Base-by-base conservation (phyloP, 2,113 vertebrate genomes). In the Odocoileus virginianus region DNA sequence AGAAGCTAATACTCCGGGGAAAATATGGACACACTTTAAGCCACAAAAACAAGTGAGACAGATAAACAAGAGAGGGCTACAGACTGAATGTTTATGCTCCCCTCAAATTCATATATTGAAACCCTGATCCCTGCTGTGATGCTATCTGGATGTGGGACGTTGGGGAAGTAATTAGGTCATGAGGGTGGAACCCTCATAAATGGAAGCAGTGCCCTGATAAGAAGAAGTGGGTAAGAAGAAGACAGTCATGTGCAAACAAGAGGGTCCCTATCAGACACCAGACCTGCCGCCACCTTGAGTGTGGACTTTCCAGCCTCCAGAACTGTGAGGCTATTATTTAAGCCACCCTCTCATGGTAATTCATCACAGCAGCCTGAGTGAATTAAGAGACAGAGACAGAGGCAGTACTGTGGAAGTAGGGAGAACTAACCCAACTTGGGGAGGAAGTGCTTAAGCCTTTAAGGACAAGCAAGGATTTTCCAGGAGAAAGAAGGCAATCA, bases 261-360 rank as follows among this genome's bases (percentile, higher is more conserved):
- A 84, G 13, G n/a, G 54, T 43, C 79, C 54, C 33, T 33, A 43
- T 40, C n/a, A 27, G 52, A 40, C 17, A 50, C 40, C 43, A 17
- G 64, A 47, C 55, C 40, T 83, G 84, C 30, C 0, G 3, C 30
- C 50, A 36, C 60, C 52, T 16, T 21, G 43, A 43, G 7, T 0
- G 0, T 52, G 52, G 21, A 58, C 54, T 33, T 88, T 25, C 36
- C 13, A 50, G 57, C 36, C 71, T 50, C n/a, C 19, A 82, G 52
- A 88, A 40, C 5, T 27, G 1, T 40, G n/a, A 86, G 60, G 87
- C 57, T 71, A 17, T 14, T 52, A n/a, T 58, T 82, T 21, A 87
- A 92, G 58, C 40, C 33, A 16, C 10, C 0, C 14, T 1, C 1
- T 50, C 27, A 0, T 14, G 76, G 78, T 8, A 33, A 58, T 11